phyloP scores from a whole-genome alignment of 2,797 vertebrate genomes.

The Myripristis murdjan region DNA sequence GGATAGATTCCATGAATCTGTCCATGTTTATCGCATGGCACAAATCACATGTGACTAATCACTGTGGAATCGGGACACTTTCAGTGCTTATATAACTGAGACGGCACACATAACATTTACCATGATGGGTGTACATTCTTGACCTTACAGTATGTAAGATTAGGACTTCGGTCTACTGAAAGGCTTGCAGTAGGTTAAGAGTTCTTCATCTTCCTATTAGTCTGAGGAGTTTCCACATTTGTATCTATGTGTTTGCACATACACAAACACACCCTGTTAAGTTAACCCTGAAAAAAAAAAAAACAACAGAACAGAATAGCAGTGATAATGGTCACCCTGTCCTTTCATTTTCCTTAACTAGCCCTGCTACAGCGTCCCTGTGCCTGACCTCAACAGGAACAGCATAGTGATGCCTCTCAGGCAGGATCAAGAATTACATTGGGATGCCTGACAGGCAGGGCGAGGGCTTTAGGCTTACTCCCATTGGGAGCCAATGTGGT shows the following conservation, averaged over 20 bases:
- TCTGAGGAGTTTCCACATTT: no score
- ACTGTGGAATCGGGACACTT: neutral
- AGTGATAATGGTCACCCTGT: neutral
- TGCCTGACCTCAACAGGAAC: slow-evolving; percentile 3
- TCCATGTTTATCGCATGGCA: no score
- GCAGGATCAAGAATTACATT: slow-evolving; percentile 31
- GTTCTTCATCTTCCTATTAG: no score
- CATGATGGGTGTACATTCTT: neutral
- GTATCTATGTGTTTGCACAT: no score
- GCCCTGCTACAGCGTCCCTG: slow-evolving; percentile 4
- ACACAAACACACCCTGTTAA: no score
- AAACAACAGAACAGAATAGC: neutral
- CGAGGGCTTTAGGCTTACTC: slow-evolving; percentile 39
- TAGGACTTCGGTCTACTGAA: no score
- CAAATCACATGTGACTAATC: no score
- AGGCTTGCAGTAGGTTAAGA: no score
- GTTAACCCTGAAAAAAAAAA: neutral
- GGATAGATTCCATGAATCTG: no score
- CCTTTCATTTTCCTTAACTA: neutral
- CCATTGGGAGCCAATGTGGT: slow-evolving; percentile 41
- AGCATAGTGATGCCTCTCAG: slow-evolving; percentile 4
- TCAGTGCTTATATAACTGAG: neutral
- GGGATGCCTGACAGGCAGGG: slow-evolving; percentile 55
- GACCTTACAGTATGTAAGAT: no score
- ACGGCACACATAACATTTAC: neutral